These are phyloP conservation scores for Clanis bilineata DNA, from an alignment of 2,888 invertebrate genomes.

Conservation along the genomic window DNA sequence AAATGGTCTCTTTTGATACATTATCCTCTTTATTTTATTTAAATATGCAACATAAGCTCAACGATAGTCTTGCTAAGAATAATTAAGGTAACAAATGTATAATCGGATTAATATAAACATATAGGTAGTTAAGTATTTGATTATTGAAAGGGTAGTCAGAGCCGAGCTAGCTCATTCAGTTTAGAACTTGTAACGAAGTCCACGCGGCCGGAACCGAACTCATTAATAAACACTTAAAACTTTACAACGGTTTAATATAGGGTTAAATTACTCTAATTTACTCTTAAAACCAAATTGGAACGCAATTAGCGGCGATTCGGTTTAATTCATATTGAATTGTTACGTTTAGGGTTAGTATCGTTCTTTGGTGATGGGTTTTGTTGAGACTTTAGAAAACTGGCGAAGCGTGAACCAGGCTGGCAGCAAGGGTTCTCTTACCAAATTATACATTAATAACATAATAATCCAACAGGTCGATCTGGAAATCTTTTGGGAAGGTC, in stretches of 20 bases:
- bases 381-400: too few relatives aligned
- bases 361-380: neutral
- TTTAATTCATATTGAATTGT: conserved; percentile 18
- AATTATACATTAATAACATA: too few relatives aligned
- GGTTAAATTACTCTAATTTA: conserved; percentile 14
- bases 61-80: too few relatives aligned
- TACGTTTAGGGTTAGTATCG: neutral
- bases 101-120: neutral
- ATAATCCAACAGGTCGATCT: too few relatives aligned
- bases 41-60: too few relatives aligned
- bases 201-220: conserved; percentile 12
- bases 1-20: too few relatives aligned
- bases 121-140: neutral
- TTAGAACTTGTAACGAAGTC: conserved; percentile 13
- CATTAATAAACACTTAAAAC: conserved; percentile 14
- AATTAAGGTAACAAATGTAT: too few relatives aligned
- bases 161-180: conserved; percentile 3
- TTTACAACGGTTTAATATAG: conserved; percentile 8
- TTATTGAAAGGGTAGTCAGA: neutral
- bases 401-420: too few relatives aligned
- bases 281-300: conserved; percentile 14
- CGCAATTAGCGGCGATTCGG: conserved; percentile 17
- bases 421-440: too few relatives aligned
- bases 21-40: too few relatives aligned
- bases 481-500: too few relatives aligned